Conservation (phyloP, 2,888 invertebrate species). For the Pyrrhia umbra region DNA sequence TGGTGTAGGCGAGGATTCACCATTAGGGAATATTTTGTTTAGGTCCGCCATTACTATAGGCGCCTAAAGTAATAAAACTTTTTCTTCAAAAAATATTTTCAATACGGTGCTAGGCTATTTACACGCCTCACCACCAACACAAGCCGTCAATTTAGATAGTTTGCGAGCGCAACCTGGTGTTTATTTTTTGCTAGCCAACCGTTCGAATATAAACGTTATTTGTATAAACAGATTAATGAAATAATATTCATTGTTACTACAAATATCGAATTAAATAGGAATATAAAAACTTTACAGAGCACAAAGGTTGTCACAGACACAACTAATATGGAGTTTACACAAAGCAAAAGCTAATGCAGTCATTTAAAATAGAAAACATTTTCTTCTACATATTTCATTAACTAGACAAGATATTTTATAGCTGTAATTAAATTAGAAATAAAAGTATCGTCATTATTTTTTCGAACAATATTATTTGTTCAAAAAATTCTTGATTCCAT, state of each 20-base stretch:
- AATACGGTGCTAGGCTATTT: no score
- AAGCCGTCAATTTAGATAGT: constrained; percentile 31
- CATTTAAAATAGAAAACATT: neutral
- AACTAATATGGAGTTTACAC: neutral
- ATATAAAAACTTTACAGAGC: neutral
- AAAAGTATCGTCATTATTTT: no score
- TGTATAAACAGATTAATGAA: constrained; percentile 22
- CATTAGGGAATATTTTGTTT: no score
- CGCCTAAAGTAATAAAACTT: no score
- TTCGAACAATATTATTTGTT: no score
- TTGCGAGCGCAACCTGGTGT: neutral
- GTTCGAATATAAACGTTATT: constrained; percentile 16
- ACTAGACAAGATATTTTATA: no score
- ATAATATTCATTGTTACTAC: constrained; percentile 12
- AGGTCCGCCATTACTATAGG: no score
- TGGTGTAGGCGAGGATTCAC: no score
- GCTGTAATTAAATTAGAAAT: no score
- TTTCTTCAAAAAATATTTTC: no score
- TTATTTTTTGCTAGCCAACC: constrained; percentile 22
- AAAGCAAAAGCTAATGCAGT: neutral
- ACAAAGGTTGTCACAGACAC: constrained; percentile 18
- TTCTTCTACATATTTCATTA: neutral
- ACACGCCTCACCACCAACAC: no score
- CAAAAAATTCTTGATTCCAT: no score
- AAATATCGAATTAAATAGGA: constrained; percentile 17